phyloP scores from a whole-genome alignment of 2,888 invertebrate genomes.

The Patella caerulea region DNA sequence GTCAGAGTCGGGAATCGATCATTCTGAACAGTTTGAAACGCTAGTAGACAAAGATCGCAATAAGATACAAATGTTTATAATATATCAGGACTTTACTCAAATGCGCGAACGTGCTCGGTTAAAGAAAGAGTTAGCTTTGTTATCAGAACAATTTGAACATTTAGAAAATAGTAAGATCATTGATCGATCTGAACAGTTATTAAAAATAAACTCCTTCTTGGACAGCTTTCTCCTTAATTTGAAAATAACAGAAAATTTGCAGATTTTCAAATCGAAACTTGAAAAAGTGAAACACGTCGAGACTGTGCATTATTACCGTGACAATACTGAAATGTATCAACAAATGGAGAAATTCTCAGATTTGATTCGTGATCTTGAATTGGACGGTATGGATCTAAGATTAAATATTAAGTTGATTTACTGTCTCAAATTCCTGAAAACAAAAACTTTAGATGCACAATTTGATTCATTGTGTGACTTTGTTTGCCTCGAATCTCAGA shows the following conservation, averaged over 20 bases:
- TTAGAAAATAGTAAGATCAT: neutral
- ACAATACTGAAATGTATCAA: neutral
- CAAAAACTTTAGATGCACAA: neutral
- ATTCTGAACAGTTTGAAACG: neutral
- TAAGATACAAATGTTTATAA: constrained; percentile 7
- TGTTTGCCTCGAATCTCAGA: constrained; percentile 6
- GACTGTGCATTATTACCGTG: neutral
- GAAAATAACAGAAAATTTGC: neutral
- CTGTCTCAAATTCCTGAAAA: neutral
- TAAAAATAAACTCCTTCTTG: neutral
- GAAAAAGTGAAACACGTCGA: neutral
- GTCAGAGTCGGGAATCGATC: neutral
- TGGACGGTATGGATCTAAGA: neutral
- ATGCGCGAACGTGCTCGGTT: constrained; percentile 2
- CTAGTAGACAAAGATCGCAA: neutral
- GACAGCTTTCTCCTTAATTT: neutral
- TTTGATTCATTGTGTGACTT: constrained; percentile 1
- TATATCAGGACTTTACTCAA: neutral
- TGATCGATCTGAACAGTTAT: neutral
- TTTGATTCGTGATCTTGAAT: neutral
- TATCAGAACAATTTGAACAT: constrained; percentile 4
- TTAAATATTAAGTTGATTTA: neutral
- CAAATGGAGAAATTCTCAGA: constrained; percentile 3
- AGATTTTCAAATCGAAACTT: neutral
- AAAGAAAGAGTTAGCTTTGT: neutral